Percentiles rank a stretch among this genome's conserved stretches.
Conservation (phyloP, 2,113 vertebrate species). For the Mionectes macconnelli region DNA sequence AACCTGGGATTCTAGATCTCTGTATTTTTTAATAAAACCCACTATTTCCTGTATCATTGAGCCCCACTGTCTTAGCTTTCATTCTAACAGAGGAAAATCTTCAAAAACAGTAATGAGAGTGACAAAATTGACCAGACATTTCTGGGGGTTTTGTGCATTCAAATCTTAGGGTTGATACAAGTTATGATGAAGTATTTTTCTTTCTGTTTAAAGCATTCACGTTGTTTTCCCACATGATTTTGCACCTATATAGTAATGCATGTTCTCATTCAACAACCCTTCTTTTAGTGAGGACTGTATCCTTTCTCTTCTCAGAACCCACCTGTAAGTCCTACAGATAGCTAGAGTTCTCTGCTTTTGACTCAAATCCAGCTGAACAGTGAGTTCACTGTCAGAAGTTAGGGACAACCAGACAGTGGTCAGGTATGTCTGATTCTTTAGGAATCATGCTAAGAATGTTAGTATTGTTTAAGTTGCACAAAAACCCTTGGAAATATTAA, state of each 20-base stretch:
- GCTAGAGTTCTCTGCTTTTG: background rate
- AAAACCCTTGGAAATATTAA: background rate
- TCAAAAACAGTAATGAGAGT: background rate
- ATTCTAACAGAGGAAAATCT: background rate
- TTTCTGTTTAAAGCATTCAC: background rate
- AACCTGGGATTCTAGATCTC: background rate
- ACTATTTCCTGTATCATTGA: background rate
- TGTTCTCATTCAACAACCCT: background rate
- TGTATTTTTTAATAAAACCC: background rate
- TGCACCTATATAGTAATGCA: background rate
- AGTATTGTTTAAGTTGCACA: background rate
- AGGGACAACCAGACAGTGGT: background rate
- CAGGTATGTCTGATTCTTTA: background rate
- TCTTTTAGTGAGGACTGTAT: background rate
- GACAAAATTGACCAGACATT: background rate
- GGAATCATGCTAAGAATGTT: background rate
- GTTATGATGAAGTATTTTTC: background rate
- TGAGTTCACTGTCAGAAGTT: background rate
- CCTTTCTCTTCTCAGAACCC: background rate
- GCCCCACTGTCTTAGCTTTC: background rate
- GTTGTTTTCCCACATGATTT: background rate
- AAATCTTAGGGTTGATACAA: background rate
- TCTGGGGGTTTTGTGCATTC: background rate
- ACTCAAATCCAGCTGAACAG: background rate
- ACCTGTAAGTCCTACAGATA: background rate